phyloP scores from a whole-genome alignment of 1,140 invertebrate genomes.

The Ephestia elutella region DNA sequence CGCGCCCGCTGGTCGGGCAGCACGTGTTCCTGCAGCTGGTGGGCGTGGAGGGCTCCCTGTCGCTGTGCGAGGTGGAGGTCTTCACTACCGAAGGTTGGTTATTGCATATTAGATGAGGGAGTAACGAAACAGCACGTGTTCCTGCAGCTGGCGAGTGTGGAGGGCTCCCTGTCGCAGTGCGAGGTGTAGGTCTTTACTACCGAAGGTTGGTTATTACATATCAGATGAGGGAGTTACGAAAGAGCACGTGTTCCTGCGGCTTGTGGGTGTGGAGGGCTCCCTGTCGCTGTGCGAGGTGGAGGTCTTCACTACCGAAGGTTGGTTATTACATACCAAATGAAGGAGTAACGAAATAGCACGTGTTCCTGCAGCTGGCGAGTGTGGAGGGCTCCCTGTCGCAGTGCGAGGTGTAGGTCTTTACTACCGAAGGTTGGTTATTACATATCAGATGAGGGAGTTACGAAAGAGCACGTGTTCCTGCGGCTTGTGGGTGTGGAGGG shows the following conservation, averaged over 20 bases:
- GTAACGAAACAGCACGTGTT: conserved; percentile 93
- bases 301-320: too few relatives aligned
- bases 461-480: conserved; percentile 91
- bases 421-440: too few relatives aligned
- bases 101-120: conserved; percentile 81
- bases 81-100: conserved; percentile 88
- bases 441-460: conserved; percentile 87
- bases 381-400: too few relatives aligned
- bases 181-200: conserved; percentile 94
- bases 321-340: conserved; percentile 19
- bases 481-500: conserved; percentile 93
- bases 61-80: conserved; percentile 92
- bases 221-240: neutral
- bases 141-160: conserved; percentile 91
- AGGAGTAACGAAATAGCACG: too few relatives aligned
- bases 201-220: conserved; percentile 77
- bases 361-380: too few relatives aligned
- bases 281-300: too few relatives aligned
- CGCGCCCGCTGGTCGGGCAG: too few relatives aligned
- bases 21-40: conserved; percentile 92
- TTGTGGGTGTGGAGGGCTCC: too few relatives aligned
- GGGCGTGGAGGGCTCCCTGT: conserved; percentile 91
- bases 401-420: too few relatives aligned
- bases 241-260: too few relatives aligned
- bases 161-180: conserved; percentile 90